Evolutionary conservation across 2,888 invertebrate genomes (phyloP).

Genomic region (Tenodera sinensis): DNA sequence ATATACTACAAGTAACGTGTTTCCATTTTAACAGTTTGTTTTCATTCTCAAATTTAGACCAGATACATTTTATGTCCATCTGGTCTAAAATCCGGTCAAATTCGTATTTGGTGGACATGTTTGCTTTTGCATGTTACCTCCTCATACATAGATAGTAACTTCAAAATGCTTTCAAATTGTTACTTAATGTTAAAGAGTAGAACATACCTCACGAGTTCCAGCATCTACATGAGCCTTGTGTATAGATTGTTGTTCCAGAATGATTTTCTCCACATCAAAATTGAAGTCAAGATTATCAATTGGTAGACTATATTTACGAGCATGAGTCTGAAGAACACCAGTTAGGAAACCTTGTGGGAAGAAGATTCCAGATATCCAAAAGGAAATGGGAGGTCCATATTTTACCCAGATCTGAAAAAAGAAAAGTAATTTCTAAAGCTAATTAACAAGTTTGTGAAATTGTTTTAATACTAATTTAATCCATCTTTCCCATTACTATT

Average conservation of each 20-base stretch:
- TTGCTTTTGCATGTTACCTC: too few species aligned
- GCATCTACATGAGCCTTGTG: constrained; percentile 46
- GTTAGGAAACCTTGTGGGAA: constrained; percentile 93
- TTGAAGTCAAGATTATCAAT: constrained; percentile 84
- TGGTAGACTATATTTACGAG: constrained; percentile 78
- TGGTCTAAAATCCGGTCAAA: too few species aligned
- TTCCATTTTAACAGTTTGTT: too few species aligned
- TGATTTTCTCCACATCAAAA: constrained; percentile 59
- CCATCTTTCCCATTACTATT: too few species aligned
- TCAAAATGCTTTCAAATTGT: too few species aligned
- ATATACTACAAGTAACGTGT: too few species aligned
- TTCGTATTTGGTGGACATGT: too few species aligned
- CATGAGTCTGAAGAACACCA: constrained; percentile 83
- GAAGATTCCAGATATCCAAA: constrained; percentile 91
- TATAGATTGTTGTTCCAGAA: constrained; percentile 66
- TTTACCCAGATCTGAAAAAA: constrained; percentile 62
- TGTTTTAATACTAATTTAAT: too few species aligned
- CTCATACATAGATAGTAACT: too few species aligned
- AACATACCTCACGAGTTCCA: neutral
- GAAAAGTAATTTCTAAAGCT: neutral
- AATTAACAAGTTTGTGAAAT: neutral
- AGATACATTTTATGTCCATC: too few species aligned
- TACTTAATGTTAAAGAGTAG: too few species aligned
- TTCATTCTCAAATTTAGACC: too few species aligned
- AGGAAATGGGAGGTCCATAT: constrained; percentile 70